Base-by-base conservation (phyloP, 2,797 vertebrate species). In the Channallabes apus region DNA sequence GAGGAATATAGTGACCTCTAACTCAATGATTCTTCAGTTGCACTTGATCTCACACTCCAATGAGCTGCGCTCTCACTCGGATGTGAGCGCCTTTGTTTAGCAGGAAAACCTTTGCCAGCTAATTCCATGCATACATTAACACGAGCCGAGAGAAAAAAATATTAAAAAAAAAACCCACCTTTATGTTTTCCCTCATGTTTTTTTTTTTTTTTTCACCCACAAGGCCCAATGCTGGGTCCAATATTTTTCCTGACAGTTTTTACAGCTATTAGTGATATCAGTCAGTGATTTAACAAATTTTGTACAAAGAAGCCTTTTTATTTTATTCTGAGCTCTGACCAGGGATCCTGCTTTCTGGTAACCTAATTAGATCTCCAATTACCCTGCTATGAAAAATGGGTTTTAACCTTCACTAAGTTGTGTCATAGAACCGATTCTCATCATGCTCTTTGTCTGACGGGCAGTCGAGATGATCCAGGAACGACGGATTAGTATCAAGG, bases 361-460 rank as follows among this genome's bases (percentile, higher is more conserved):
- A 89, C 85, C 87, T 83, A 89, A 89, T 90, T 89, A 89, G 77
- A 89, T 86, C 80, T 85, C 83, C 86, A 86, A 86, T 84, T 82
- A 80, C 83, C 79, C 88, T 38, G 76, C 71, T 82, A 61, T 82
- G 72, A 81, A 79, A 81, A 12, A 84, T 65, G 67, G 73, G 77
- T 82, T 80, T 86, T 86, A 88, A 85, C 78, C 81, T 84, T 82
- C 62, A 80, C 61, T 67, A 86, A 78, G 68, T 27, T 64, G 76
- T 62, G 62, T 17, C 78, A 82, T 85, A 81, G 65, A 75, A 81
- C 38, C 11, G 7, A 41, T 88, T n/a, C 22, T n/a, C 58, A 62
- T 38, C 58, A 17, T 59, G 58, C 46, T 29, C 24, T 59, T 69
- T 64, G 41, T 67, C 73, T 79, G 68, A 35, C 56, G 58, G 51